Percentiles rank a stretch among this genome's conserved stretches.
Evolutionary conservation across 1,140 invertebrate genomes (phyloP).

Genomic region (Neocloeon triangulifer): DNA sequence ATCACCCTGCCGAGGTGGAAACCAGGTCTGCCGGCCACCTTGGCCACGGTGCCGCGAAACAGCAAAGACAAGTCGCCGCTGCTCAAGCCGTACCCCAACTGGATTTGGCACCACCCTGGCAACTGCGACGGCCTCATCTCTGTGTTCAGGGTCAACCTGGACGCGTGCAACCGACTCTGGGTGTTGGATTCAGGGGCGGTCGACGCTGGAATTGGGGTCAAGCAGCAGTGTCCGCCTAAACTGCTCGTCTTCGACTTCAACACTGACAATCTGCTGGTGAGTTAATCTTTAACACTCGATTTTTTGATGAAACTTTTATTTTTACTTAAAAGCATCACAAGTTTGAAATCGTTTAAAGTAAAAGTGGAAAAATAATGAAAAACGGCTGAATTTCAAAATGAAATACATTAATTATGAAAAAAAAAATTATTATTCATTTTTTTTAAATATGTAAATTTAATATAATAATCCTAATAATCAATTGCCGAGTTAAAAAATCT

Average conservation of each 20-base stretch:
- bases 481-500: too few species aligned
- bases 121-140: conserved; percentile 45
- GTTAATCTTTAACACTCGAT: too few species aligned
- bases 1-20: conserved; percentile 51
- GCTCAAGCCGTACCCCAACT: conserved; percentile 46
- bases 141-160: conserved; percentile 42
- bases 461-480: too few species aligned
- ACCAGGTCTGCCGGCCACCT: conserved; percentile 43
- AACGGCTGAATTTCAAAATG: too few species aligned
- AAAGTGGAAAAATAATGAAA: too few species aligned
- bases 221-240: conserved; percentile 44
- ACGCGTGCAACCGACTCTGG: conserved; percentile 43
- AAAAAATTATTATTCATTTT: too few species aligned
- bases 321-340: too few species aligned
- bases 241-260: conserved; percentile 46
- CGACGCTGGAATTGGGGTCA: conserved; percentile 38
- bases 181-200: conserved; percentile 52
- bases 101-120: conserved; percentile 38
- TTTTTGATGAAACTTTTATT: too few species aligned
- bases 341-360: too few species aligned
- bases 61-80: conserved; percentile 20
- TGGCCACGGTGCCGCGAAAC: conserved; percentile 30
- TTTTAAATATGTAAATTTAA: too few species aligned
- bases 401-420: too few species aligned
- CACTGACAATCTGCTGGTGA: neutral